These are phyloP conservation scores for Escarpia spicata DNA, from an alignment of 2,888 invertebrate genomes.

Conservation along the genomic window DNA sequence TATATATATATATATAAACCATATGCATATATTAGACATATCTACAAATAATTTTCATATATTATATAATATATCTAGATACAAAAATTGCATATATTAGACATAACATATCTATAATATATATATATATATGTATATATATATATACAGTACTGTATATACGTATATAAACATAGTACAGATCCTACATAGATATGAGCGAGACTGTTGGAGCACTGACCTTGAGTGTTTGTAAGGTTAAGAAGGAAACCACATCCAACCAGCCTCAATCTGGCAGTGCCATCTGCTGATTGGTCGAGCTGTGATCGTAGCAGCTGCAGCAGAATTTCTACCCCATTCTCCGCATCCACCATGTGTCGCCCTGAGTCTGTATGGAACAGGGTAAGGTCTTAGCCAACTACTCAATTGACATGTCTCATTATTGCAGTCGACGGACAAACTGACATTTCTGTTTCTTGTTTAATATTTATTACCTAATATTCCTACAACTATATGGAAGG, in stretches of 20 bases:
- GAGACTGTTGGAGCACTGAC: slow-evolving; percentile 44
- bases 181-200: not conserved
- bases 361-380: slow-evolving; percentile 58
- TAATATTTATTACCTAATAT: not conserved
- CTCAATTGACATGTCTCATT: not conserved
- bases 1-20: not conserved
- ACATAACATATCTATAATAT: no score
- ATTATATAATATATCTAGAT: no score
- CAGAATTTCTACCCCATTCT: slow-evolving; percentile 54
- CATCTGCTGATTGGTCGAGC: slow-evolving; percentile 49
- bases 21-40: no score
- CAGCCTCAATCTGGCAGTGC: slow-evolving; percentile 71
- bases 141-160: not conserved
- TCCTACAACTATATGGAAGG: not conserved
- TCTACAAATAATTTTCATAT: no score
- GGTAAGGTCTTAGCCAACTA: not conserved
- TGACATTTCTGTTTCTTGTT: not conserved
- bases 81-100: no score
- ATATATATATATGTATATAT: not conserved
- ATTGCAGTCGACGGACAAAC: no score
- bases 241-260: slow-evolving; percentile 80
- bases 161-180: not conserved
- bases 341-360: slow-evolving; percentile 62
- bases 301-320: slow-evolving; percentile 54
- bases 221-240: slow-evolving; percentile 82